phyloP scores from a whole-genome alignment of 2,888 invertebrate genomes.

The Oxycera nigricornis region DNA sequence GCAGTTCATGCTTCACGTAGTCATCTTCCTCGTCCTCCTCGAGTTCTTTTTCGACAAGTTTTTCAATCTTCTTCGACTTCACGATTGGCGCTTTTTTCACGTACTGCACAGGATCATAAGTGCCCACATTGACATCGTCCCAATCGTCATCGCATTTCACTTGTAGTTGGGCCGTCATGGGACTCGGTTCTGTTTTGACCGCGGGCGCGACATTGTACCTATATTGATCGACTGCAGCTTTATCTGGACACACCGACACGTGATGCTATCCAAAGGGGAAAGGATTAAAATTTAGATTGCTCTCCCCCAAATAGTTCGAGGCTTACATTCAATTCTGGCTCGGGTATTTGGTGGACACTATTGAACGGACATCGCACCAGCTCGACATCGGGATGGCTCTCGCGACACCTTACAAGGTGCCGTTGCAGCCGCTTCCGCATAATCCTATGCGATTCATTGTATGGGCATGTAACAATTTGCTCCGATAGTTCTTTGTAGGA shows the following conservation, averaged over 20 bases:
- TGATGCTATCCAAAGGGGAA: slow-evolving; percentile 33
- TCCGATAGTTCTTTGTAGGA: slow-evolving; percentile 10
- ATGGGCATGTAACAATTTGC: slow-evolving; percentile 66
- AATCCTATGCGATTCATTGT: slow-evolving; percentile 65
- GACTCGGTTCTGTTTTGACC: neutral
- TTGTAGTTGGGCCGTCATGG: neutral
- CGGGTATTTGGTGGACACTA: slow-evolving; percentile 64
- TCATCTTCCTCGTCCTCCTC: neutral
- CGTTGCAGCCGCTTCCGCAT: slow-evolving; percentile 64
- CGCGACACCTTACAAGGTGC: slow-evolving; percentile 67
- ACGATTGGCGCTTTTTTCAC: slow-evolving; percentile 23
- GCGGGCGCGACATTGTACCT: neutral
- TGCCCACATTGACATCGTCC: slow-evolving; percentile 24
- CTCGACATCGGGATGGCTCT: slow-evolving; percentile 62
- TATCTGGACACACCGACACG: slow-evolving; percentile 34
- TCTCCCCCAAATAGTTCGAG: neutral
- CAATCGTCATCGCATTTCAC: slow-evolving; percentile 40
- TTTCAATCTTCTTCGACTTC: slow-evolving; percentile 8
- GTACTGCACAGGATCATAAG: slow-evolving; percentile 38
- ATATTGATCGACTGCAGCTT: slow-evolving; percentile 32
- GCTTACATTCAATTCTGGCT: slow-evolving; percentile 64
- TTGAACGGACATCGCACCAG: slow-evolving; percentile 67
- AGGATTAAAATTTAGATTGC: neutral
- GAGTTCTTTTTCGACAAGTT: neutral
- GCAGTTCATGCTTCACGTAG: neutral